Conservation (phyloP, 2,888 invertebrate genomes). For the Chydorus sphaericus region DNA sequence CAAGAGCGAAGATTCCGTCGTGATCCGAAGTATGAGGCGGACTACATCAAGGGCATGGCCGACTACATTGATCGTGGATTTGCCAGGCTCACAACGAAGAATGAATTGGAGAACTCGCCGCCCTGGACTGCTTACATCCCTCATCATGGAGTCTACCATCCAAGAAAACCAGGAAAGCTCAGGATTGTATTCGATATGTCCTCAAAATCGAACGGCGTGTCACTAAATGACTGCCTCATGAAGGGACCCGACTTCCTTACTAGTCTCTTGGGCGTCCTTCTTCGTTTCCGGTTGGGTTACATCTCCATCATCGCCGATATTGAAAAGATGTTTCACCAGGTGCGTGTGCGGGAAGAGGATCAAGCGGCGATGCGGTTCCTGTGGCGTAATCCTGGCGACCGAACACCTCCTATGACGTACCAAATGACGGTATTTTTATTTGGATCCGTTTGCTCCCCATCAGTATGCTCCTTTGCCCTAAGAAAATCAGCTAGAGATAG, state of each 20-base stretch:
- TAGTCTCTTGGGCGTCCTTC: conserved; percentile 12
- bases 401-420: not conserved
- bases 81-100: too few relatives aligned
- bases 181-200: conserved; percentile 20
- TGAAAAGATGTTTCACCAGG: conserved; percentile 17
- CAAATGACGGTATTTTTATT: conserved; percentile 9
- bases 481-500: too few relatives aligned
- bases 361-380: conserved; percentile 16
- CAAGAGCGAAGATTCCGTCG: not conserved
- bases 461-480: not conserved
- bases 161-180: conserved; percentile 19
- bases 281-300: conserved; percentile 16
- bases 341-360: conserved; percentile 12
- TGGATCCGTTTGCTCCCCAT: conserved; percentile 1
- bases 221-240: conserved; percentile 17
- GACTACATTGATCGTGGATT: too few relatives aligned
- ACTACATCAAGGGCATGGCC: too few relatives aligned
- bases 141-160: conserved; percentile 18
- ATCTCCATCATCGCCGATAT: conserved; percentile 17
- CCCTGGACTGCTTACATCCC: too few relatives aligned
- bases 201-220: conserved; percentile 12
- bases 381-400: conserved; percentile 15
- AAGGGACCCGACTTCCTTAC: conserved; percentile 16
- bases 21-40: too few relatives aligned
- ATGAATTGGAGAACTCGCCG: too few relatives aligned